Percentiles rank a stretch among this genome's conserved stretches.
phyloP scores from a whole-genome alignment of 2,888 invertebrate genomes.

The Aleiodes leptofemur region DNA sequence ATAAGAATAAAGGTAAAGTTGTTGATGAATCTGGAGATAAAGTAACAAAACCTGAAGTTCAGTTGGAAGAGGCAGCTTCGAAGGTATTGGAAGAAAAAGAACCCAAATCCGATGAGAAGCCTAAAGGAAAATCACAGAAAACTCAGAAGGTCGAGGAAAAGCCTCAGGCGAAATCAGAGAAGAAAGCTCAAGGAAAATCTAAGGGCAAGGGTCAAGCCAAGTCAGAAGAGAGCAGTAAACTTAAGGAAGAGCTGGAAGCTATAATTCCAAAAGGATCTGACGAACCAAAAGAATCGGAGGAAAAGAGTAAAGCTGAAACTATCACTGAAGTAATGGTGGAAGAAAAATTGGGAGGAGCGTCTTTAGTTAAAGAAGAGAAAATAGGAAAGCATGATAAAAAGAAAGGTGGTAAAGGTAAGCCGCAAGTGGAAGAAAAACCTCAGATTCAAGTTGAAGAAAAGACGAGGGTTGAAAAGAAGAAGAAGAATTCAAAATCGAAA shows the following conservation, averaged over 20 bases:
- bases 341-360: conserved; percentile 35
- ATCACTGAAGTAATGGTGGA: conserved; percentile 16
- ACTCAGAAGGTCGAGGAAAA: conserved; percentile 35
- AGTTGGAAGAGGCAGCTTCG: background rate
- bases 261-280: conserved; percentile 18
- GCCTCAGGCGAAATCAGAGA: conserved; percentile 22
- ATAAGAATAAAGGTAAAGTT: conserved; percentile 2
- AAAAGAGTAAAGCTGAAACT: conserved; percentile 32
- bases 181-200: conserved; percentile 27
- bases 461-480: conserved; percentile 35
- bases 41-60: background rate
- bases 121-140: too few species aligned
- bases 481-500: conserved; percentile 17
- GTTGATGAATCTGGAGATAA: background rate
- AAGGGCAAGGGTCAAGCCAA: background rate
- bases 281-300: conserved; percentile 10
- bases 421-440: conserved; percentile 51
- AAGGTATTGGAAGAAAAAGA: conserved; percentile 44
- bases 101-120: conserved; percentile 32
- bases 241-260: background rate
- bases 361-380: conserved; percentile 34
- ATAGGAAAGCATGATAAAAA: conserved; percentile 56
- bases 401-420: conserved; percentile 55
- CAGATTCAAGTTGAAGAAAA: conserved; percentile 19
- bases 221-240: conserved; percentile 12